Evolutionary conservation across 2,888 invertebrate genomes (phyloP).

Genomic region (Drosophila silvestris): DNA sequence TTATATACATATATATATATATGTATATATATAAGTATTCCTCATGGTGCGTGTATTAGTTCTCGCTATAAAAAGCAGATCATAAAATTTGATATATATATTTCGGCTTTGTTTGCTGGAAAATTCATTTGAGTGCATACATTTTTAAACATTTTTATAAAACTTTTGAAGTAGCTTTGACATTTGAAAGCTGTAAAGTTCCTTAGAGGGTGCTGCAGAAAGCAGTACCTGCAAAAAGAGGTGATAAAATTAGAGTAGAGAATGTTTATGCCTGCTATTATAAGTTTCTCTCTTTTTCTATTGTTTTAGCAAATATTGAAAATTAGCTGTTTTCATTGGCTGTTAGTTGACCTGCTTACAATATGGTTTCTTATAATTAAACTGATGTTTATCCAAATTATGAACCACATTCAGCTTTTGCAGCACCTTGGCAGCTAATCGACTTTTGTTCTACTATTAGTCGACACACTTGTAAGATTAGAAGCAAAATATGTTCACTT

Average conservation of each 20-base stretch:
- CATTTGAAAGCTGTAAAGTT: slow-evolving; percentile 18
- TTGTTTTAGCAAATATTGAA: not conserved
- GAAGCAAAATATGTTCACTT: not conserved
- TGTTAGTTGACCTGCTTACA: not conserved
- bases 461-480: not conserved
- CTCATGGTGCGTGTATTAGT: slow-evolving; percentile 45
- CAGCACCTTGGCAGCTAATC: not conserved
- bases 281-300: not conserved
- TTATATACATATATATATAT: not conserved
- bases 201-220: not conserved
- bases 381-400: not conserved
- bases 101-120: slow-evolving; percentile 39
- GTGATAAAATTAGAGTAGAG: not conserved
- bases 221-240: slow-evolving; percentile 1
- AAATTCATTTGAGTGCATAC: slow-evolving; percentile 27
- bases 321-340: not conserved
- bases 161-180: slow-evolving; percentile 9
- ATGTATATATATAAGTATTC: not conserved
- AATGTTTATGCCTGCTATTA: not conserved
- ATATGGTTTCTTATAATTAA: not conserved
- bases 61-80: slow-evolving; percentile 64
- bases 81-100: slow-evolving; percentile 58
- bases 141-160: slow-evolving; percentile 28
- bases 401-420: not conserved
- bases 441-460: not conserved